Evolutionary conservation across 2,888 invertebrate species (phyloP).

Genomic region (Sphecodes monilicornis): DNA sequence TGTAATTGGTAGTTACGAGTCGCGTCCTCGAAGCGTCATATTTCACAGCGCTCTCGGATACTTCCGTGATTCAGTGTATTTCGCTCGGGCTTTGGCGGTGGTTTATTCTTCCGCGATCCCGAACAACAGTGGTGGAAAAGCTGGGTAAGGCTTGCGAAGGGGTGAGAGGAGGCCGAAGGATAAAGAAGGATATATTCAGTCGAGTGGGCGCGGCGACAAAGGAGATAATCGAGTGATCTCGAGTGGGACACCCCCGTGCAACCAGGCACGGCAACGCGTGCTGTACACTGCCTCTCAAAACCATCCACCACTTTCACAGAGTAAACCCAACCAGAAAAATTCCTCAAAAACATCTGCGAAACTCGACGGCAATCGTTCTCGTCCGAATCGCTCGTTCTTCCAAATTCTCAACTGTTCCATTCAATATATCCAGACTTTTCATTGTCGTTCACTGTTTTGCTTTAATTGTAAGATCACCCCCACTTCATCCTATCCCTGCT

Average conservation of each 20-base stretch:
- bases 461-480: no score
- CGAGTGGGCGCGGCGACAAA: conserved; percentile 32
- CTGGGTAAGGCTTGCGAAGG: neutral
- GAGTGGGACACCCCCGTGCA: conserved; percentile 21
- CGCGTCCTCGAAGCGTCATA: neutral
- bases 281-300: conserved; percentile 9
- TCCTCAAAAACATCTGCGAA: neutral
- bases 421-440: neutral
- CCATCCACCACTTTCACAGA: neutral
- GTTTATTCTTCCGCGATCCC: conserved; percentile 28
- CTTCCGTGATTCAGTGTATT: neutral
- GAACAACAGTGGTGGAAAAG: neutral
- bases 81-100: conserved; percentile 1
- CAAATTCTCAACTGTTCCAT: neutral
- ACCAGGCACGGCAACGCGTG: neutral
- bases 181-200: conserved; percentile 30
- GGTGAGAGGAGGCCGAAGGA: conserved; percentile 13
- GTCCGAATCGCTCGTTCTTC: neutral
- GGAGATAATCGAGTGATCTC: conserved; percentile 51
- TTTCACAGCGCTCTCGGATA: neutral
- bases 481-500: neutral
- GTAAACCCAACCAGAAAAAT: neutral
- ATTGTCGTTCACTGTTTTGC: neutral
- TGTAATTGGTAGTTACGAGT: neutral
- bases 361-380: neutral